These are phyloP conservation scores for Channa striata DNA, from an alignment of 2,797 vertebrate genomes.

Conservation along the genomic window DNA sequence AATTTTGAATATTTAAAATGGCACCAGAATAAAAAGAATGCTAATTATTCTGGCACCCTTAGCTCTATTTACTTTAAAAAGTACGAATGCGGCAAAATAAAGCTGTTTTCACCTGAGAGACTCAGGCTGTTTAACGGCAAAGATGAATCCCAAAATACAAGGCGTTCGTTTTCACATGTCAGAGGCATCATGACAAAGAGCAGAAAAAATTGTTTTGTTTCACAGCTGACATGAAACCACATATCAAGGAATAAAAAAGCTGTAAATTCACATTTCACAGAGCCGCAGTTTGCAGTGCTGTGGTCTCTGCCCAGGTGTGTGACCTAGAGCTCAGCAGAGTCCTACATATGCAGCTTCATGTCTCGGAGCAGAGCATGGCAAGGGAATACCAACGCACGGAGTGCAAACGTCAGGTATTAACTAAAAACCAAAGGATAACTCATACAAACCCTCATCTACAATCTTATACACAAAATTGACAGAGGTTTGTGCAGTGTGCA, in stretches of 20 bases:
- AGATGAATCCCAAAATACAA: background rate
- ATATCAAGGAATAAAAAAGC: slow-evolving; percentile 44
- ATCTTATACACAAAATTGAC: background rate
- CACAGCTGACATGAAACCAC: slow-evolving; percentile 11
- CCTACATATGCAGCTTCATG: slow-evolving; percentile 39
- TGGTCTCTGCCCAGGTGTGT: slow-evolving; percentile 79
- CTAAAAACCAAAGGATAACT: background rate
- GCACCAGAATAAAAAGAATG: background rate
- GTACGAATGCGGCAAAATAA: background rate
- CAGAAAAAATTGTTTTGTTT: slow-evolving; percentile 20
- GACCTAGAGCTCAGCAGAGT: slow-evolving; percentile 72
- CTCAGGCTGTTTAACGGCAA: background rate
- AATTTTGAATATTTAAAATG: background rate
- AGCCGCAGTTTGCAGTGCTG: slow-evolving; percentile 61
- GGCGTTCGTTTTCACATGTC: background rate
- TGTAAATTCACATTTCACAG: slow-evolving; percentile 17
- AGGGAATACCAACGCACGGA: background rate
- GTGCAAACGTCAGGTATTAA: background rate
- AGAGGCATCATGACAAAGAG: slow-evolving; percentile 9
- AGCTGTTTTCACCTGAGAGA: background rate
- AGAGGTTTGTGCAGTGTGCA: background rate
- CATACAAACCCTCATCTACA: background rate
- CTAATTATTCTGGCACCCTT: background rate
- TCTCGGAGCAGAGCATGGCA: slow-evolving; percentile 29
- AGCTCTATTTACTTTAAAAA: background rate